Evolutionary conservation across 2,797 vertebrate genomes (phyloP).

Genomic region (Lagocephalus sceleratus): DNA sequence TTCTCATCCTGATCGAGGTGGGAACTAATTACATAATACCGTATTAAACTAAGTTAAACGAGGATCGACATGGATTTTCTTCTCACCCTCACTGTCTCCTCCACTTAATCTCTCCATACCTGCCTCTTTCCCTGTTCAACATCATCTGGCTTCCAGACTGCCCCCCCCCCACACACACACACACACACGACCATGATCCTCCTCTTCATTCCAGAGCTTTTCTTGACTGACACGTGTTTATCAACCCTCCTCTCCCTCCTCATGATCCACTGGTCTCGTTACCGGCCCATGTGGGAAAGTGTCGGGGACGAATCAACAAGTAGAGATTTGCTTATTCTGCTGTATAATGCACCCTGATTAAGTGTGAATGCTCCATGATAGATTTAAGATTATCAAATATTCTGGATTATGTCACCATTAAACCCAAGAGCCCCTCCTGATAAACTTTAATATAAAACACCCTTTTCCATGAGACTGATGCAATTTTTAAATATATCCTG

Average conservation of each 20-base stretch:
- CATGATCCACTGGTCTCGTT: slow-evolving; percentile 20
- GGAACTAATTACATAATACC: too few relatives aligned
- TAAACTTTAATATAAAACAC: too few relatives aligned
- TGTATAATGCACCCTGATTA: too few relatives aligned
- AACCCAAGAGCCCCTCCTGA: too few relatives aligned
- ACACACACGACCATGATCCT: slow-evolving; percentile 4
- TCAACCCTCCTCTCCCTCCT: slow-evolving; percentile 30
- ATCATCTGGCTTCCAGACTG: neutral
- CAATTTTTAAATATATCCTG: too few relatives aligned
- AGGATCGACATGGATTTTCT: too few relatives aligned
- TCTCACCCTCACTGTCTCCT: slow-evolving; percentile 7
- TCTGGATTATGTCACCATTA: too few relatives aligned
- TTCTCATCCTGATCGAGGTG: too few relatives aligned
- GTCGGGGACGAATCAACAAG: slow-evolving; percentile 12
- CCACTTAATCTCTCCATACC: slow-evolving; percentile 1
- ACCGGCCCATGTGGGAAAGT: slow-evolving; percentile 35
- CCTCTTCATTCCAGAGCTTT: slow-evolving; percentile 49
- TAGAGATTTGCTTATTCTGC: neutral
- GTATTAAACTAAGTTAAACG: too few relatives aligned
- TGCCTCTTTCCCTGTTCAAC: slow-evolving; percentile 12
- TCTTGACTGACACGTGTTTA: slow-evolving; percentile 44
- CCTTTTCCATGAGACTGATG: too few relatives aligned
- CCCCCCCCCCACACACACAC: neutral
- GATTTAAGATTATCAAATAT: too few relatives aligned
- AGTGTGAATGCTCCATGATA: too few relatives aligned